phyloP scores from a whole-genome alignment of 2,113 vertebrate genomes.

The Castor canadensis region DNA sequence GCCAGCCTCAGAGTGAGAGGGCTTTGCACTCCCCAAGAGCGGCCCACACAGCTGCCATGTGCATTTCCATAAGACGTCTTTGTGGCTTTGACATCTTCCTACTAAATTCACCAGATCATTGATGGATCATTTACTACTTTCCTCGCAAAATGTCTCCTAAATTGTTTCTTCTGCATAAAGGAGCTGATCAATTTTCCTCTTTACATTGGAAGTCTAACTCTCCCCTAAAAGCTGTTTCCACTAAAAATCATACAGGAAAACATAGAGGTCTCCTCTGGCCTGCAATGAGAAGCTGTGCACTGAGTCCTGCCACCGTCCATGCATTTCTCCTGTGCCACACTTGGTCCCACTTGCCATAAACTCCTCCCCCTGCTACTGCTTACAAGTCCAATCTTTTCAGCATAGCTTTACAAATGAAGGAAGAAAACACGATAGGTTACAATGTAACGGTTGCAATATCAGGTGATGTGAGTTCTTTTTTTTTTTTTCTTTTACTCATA shows the following conservation, averaged over 20 bases:
- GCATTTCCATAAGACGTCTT: not conserved
- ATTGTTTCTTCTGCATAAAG: not conserved
- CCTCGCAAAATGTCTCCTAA: not conserved
- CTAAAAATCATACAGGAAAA: not conserved
- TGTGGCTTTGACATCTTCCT: not conserved
- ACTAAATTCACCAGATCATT: not conserved
- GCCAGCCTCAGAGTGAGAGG: not conserved
- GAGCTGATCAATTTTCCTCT: not conserved
- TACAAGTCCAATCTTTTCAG: not conserved
- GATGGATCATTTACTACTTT: not conserved
- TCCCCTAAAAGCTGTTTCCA: slow-evolving; percentile 7
- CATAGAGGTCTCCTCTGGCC: not conserved
- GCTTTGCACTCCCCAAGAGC: not conserved
- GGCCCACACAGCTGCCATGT: not conserved
- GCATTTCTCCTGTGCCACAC: not conserved
- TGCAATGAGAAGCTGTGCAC: not conserved
- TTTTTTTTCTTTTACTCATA: too few species aligned
- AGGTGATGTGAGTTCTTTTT: fast-evolving
- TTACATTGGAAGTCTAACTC: not conserved
- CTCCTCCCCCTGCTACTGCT: not conserved
- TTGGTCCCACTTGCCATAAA: not conserved
- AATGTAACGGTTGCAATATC: not conserved
- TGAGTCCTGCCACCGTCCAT: fast-evolving
- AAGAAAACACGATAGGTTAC: not conserved
- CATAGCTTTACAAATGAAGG: not conserved